A percentile compares a stretch with the other conserved stretches of the same genome.
These are phyloP conservation scores for Aquatica leii DNA, from an alignment of 2,888 invertebrate species.

Conservation along the genomic window DNA sequence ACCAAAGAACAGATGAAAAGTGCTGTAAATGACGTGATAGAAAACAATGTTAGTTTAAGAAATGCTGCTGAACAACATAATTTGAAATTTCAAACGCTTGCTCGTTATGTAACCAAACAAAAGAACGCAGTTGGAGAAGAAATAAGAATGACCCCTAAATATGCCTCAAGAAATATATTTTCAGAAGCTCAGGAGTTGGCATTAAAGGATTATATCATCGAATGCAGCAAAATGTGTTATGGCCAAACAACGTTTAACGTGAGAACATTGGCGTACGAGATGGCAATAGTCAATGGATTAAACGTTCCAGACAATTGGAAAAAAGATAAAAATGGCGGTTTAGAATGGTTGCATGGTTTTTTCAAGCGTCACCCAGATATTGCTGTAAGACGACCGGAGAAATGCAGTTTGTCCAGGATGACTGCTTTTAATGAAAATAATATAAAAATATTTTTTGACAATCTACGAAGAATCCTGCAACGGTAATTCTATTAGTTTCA, in stretches of 20 bases:
- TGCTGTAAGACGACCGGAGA: no score
- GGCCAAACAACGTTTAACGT: no score
- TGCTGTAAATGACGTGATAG: background rate
- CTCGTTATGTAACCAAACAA: background rate
- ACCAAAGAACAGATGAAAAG: conserved; percentile 6
- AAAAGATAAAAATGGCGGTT: no score
- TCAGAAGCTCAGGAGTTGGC: background rate
- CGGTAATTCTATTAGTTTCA: no score
- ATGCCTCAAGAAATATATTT: background rate
- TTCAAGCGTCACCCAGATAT: conserved; percentile 31
- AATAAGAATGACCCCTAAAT: background rate
- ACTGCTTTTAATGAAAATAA: no score
- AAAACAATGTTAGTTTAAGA: background rate
- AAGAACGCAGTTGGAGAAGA: no score
- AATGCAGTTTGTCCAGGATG: no score
- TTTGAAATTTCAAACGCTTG: background rate
- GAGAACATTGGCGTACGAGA: conserved; percentile 26
- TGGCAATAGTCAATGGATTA: conserved; percentile 34
- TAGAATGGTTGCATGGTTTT: no score
- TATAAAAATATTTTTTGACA: no score
- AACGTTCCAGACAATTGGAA: no score
- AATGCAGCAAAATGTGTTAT: no score
- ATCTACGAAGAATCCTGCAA: no score
- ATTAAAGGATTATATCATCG: background rate
- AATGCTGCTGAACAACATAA: background rate